Conservation (phyloP, 2,797 vertebrate genomes). For the Spea hammondii region DNA sequence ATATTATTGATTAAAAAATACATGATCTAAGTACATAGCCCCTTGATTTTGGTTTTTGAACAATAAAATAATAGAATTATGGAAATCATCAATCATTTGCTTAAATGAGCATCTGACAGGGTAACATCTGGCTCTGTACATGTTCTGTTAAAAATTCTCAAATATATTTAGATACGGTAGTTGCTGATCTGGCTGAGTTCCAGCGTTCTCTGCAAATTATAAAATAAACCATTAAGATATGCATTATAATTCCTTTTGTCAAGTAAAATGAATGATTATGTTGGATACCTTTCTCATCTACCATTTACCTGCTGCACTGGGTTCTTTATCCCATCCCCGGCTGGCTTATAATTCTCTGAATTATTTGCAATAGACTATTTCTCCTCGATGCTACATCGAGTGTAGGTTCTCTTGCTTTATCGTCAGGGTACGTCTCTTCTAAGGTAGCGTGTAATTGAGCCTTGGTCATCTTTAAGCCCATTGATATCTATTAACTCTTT, state of each 20-base stretch:
- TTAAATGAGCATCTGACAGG: neutral
- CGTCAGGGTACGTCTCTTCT: no score
- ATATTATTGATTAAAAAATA: neutral
- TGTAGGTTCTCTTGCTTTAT: neutral
- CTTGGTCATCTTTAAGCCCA: neutral
- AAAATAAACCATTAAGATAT: slow-evolving; percentile 1
- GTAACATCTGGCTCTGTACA: neutral
- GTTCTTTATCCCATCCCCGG: neutral
- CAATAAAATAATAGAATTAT: neutral
- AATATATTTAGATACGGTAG: slow-evolving; percentile 29
- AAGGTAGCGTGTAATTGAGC: neutral
- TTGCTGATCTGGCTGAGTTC: slow-evolving; percentile 4
- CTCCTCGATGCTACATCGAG: slow-evolving; percentile 54
- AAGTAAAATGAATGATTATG: slow-evolving; percentile 36
- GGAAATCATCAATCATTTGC: neutral
- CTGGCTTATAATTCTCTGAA: slow-evolving; percentile 56
- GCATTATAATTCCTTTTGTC: neutral
- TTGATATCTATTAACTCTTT: neutral
- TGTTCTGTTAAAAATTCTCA: neutral
- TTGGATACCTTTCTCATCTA: slow-evolving; percentile 6
- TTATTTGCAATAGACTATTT: slow-evolving; percentile 44
- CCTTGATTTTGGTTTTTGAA: neutral
- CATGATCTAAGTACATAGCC: neutral
- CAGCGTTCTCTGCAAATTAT: slow-evolving; percentile 1
- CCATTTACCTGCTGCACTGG: neutral